Base-by-base conservation (phyloP, 2,888 invertebrate species). In the Melipona beecheii region DNA sequence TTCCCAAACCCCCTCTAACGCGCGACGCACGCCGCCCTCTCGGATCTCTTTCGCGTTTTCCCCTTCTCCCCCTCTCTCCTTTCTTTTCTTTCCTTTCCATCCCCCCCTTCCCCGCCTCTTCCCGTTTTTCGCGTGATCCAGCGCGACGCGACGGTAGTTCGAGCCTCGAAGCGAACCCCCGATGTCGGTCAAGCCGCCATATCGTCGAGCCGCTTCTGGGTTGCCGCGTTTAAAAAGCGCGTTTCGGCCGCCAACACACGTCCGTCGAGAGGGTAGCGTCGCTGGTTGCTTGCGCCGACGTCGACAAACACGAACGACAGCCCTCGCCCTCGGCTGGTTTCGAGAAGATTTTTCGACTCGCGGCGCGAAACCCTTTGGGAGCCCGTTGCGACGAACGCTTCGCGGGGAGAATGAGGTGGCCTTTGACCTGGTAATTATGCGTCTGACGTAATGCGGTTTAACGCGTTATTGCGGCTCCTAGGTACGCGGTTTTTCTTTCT, bases 151-250 rank as follows among this genome's bases (percentile, higher is more conserved):
- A 62, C 56, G 49, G 64, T 27, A 54, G 64, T 77, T 68, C 54
- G 56, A 56, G 73, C 70, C 70, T 70, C 71, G 76, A 74, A 75
- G 62, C 80, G 71, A 36, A 73, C 64, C 52, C 52, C 9, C 85
- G 81, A 87, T 83, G 79, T 87, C 87, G 87, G 87, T 85, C 87
- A 87, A 87, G 87, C 87, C 79, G 87, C 85, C 85, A 86, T 87
- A 84, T 81, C 84, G 87, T 68, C 82, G 84, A 87, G 80, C 78
- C 84, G 50, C 80, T 82, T 75, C 69, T 78, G 56, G 43, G 36
- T 50, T 36, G 60, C 52, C 49, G 58, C 43, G 58, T 81, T 81
- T 83, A 76, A 85, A 43, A 87, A 87, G 83, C 78, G 83, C 78
- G 75, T 84, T 79, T 71, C 58, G 78, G 62, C 9, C 36, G 36